Conservation (phyloP, 2,888 invertebrate species). For the Brachyptera risi region DNA sequence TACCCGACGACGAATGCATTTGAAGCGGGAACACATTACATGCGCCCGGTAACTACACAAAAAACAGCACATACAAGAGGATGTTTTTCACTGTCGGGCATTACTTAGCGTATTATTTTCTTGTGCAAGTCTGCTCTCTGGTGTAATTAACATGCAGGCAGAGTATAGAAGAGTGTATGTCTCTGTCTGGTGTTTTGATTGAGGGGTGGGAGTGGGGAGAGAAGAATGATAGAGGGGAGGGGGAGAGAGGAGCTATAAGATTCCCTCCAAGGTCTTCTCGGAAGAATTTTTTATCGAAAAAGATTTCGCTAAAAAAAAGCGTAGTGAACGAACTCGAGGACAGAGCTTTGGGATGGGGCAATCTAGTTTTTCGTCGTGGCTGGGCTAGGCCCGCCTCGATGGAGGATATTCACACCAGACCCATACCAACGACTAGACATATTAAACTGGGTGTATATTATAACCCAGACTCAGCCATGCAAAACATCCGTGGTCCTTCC, state of each 20-base stretch:
- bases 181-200: not conserved
- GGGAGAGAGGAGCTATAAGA: not conserved
- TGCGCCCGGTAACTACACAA: no score
- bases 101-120: not conserved
- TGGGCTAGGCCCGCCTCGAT: slow-evolving; percentile 1
- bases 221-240: not conserved
- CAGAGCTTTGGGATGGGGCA: not conserved
- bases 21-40: not conserved
- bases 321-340: not conserved
- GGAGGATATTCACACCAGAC: no score
- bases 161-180: not conserved
- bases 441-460: no score
- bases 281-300: not conserved
- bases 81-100: not conserved
- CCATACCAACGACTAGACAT: no score
- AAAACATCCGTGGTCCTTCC: no score
- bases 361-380: slow-evolving; percentile 26
- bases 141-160: not conserved
- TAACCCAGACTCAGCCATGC: slow-evolving; percentile 3
- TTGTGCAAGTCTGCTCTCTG: not conserved
- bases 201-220: not conserved
- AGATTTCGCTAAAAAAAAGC: not conserved
- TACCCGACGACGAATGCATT: not conserved
- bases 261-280: not conserved
- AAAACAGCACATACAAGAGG: not conserved